Base-by-base conservation (phyloP, 2,797 vertebrate species). In the Phoeniculus purpureus region DNA sequence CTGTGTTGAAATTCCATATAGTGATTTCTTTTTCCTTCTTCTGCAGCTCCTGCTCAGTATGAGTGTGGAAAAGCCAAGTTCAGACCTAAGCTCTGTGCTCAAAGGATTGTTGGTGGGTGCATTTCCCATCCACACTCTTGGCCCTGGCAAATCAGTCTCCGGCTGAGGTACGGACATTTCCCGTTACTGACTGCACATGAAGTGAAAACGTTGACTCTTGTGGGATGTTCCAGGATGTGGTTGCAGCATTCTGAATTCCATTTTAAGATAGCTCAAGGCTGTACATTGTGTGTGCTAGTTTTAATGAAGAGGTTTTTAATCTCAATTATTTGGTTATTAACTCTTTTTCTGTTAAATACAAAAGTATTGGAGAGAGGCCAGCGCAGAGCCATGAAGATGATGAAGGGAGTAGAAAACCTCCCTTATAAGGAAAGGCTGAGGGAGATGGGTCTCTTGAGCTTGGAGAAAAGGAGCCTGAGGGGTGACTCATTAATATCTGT, bases 101-200 rank as follows among this genome's bases (percentile, higher is more conserved):
- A 98, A 47, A 98, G 99, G 60, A 97, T 99, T n/a, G 99, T 99
- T 6, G 99, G 98, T 12, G 99, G 99, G 5, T 99, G 99, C 48
- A n/a, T 97, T 88, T 98, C 99, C 1, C 96, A 96, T 81, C 67
- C 98, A 10, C 91, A 99, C 87, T 99, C 99, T 4, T 99, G 99
- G 99, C 99, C 99, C 40, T 99, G 99, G 99, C 99, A 99, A 82
- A 97, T 99, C 97, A 99, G 99, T 87, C 98, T 99, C 15, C 96
- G 99, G 29, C 98, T 97, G 75, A 97, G 66, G 99, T 99, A 97
- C 94, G 27, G 11, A 8, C n/a, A 26, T 51, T 68, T 48, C 23
- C 12, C 23, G 9, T 45, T 50, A 17, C 21, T 71, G 31, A 73
- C 12, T 80, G 65, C 7, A 31, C 26, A 47, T 37, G 26, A 40